A percentile compares a stretch with the other conserved stretches of the same genome.
phyloP scores from a whole-genome alignment of 2,888 invertebrate genomes.

The Dichetophora obliterata region DNA sequence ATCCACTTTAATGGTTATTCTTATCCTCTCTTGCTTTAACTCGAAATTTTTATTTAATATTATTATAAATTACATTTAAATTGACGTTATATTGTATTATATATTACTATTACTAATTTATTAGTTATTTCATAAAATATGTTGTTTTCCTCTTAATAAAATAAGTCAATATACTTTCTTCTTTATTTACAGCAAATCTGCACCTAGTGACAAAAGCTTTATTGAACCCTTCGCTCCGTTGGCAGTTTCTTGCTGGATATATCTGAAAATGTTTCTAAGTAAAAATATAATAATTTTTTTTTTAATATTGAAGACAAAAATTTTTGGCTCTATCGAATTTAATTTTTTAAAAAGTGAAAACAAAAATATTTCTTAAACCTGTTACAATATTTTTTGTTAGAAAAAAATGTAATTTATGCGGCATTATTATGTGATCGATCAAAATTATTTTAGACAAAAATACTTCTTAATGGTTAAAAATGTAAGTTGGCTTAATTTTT shows the following conservation, averaged over 20 bases:
- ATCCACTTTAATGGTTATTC: too few species aligned
- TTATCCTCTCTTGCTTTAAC: too few species aligned
- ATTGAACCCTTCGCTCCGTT: background rate
- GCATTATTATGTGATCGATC: conserved; percentile 26
- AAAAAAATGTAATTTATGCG: conserved; percentile 32
- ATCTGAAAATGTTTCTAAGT: conserved; percentile 32
- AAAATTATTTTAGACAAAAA: background rate
- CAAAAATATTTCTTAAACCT: conserved; percentile 23
- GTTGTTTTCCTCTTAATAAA: background rate
- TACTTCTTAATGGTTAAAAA: conserved; percentile 2
- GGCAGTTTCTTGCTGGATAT: conserved; percentile 9
- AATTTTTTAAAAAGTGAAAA: conserved; percentile 41
- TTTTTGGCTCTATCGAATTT: conserved; percentile 44
- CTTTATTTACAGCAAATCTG: background rate
- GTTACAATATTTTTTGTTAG: conserved; percentile 37
- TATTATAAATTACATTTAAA: too few species aligned
- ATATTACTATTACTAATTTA: too few species aligned
- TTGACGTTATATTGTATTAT: too few species aligned
- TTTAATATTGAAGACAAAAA: conserved; percentile 30
- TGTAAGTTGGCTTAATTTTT: background rate
- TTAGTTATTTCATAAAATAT: too few species aligned
- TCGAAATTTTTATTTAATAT: too few species aligned
- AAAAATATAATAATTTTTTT: conserved; percentile 25
- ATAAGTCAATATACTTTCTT: too few species aligned
- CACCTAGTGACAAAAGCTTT: conserved; percentile 8